These are phyloP conservation scores for Endomychus coccineus DNA, from an alignment of 2,888 invertebrate genomes.

Conservation along the genomic window DNA sequence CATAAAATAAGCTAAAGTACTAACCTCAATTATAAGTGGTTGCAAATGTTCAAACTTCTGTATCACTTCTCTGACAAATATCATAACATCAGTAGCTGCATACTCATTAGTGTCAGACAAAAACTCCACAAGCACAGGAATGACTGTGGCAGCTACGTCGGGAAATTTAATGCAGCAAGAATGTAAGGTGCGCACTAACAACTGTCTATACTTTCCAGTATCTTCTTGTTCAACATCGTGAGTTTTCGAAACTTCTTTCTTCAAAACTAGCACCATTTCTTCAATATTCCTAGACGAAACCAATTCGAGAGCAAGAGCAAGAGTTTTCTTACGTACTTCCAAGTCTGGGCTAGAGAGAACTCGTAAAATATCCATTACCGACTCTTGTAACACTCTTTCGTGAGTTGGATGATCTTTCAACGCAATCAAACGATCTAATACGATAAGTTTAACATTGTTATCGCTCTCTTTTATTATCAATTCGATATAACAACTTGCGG, in stretches of 20 bases:
- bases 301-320: slow-evolving; percentile 68
- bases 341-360: slow-evolving; percentile 89
- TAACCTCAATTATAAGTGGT: slow-evolving; percentile 71
- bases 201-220: slow-evolving; percentile 89
- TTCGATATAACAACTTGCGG: slow-evolving; percentile 97
- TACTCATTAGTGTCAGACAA: slow-evolving; percentile 81
- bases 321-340: slow-evolving; percentile 61
- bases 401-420: slow-evolving; percentile 76
- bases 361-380: slow-evolving; percentile 96
- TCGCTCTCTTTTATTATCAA: slow-evolving; percentile 99
- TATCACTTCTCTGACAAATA: slow-evolving; percentile 94
- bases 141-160: slow-evolving; percentile 87
- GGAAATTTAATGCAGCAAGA: slow-evolving; percentile 92
- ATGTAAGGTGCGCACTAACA: slow-evolving; percentile 91
- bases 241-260: slow-evolving; percentile 89
- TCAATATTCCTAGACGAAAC: slow-evolving; percentile 89
- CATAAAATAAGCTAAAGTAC: too few relatives aligned
- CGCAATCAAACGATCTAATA: slow-evolving; percentile 85
- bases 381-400: slow-evolving; percentile 78
- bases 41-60: slow-evolving; percentile 81
- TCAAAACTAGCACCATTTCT: slow-evolving; percentile 87
- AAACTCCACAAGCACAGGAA: slow-evolving; percentile 92
- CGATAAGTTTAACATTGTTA: slow-evolving; percentile 98
- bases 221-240: slow-evolving; percentile 83
- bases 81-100: slow-evolving; percentile 88